Percentiles rank a stretch among this genome's conserved stretches.
phyloP scores from a whole-genome alignment of 1,140 invertebrate species.

The Hydropsyche tenuis region DNA sequence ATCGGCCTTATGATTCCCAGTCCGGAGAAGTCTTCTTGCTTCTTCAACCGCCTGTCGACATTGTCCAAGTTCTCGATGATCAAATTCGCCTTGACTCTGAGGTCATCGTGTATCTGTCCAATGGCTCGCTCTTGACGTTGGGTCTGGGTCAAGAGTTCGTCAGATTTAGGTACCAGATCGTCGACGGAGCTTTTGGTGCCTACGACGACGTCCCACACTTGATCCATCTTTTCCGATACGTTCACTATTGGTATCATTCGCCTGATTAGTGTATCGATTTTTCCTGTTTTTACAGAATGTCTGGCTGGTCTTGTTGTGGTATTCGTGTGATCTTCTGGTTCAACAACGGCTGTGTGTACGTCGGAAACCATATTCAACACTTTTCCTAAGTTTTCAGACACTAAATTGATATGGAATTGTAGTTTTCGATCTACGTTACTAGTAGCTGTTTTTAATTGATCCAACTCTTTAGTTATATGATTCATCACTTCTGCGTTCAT shows the following conservation, averaged over 20 bases:
- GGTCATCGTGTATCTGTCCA: constrained; percentile 83
- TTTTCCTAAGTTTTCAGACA: constrained; percentile 79
- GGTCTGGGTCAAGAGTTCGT: constrained; percentile 83
- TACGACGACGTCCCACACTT: constrained; percentile 87
- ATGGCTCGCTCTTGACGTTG: constrained; percentile 86
- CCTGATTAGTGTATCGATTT: constrained; percentile 77
- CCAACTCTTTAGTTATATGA: constrained; percentile 76
- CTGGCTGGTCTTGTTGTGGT: constrained; percentile 59
- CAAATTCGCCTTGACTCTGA: constrained; percentile 81
- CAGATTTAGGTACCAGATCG: constrained; percentile 82
- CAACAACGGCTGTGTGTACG: constrained; percentile 80
- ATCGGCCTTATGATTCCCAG: constrained; percentile 75
- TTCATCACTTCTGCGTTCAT: constrained; percentile 78
- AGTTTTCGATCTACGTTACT: constrained; percentile 80
- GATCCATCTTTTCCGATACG: constrained; percentile 88
- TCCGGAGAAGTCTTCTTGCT: constrained; percentile 80
- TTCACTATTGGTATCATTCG: constrained; percentile 82
- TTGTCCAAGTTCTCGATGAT: constrained; percentile 87
- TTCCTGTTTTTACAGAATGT: constrained; percentile 67
- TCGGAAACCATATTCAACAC: constrained; percentile 79
- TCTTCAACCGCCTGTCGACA: constrained; percentile 82
- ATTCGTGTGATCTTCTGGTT: constrained; percentile 64
- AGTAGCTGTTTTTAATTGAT: constrained; percentile 75
- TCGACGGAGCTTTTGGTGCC: constrained; percentile 86
- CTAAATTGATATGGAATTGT: constrained; percentile 83